Evolutionary conservation across 2,113 vertebrate species (phyloP), one percentile per base, ranked within the genome.

Genomic region (Lasiurus borealis): DNA sequence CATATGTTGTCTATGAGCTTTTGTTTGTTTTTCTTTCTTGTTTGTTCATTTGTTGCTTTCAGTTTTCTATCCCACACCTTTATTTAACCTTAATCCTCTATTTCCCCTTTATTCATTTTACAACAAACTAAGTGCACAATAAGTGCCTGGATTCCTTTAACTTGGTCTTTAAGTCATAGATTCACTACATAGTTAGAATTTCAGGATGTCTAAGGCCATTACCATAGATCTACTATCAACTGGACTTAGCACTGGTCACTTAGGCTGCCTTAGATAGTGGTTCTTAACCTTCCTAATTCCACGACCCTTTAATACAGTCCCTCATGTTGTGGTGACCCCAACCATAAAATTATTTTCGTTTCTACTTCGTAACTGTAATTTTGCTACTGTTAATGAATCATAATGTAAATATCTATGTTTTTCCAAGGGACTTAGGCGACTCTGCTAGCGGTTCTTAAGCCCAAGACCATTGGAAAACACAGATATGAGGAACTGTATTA

Each of bases 31-130:
- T 14, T 77, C 31, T 77, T 77, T 50, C 75, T 77, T 77, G 16
- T 77, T 76, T n/a, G 29, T n/a, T n/a, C 29, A 77, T 77, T 69
- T 50, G 29, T 50, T 77, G 46, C 75, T 50, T n/a, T 77, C 75
- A 12, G 75, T 6, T 77, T 77, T 77, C n/a, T 50, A 77, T 50
- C 46, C 75, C 16, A n/a, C 29, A 77, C 66, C 54, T 62, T 94
- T 72, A 62, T 66, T 93, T 91, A 40, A 40, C 86, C 64, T 92
- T 81, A 93, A 48, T 62, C n/a, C 40, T 66, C 85, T 86, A 59
- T 85, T 92, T 90, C 77, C 15, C 31, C 31, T 85, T 76, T 52
- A 85, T 92, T 23, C 69, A 27, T 94, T 68, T 95, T 64, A 71
- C 8, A 69, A 59, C 10, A 96, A 85, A 81, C 68, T 46, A 75